Evolutionary conservation across 2,888 invertebrate species (phyloP).

Genomic region (Chelonus formosanus): DNA sequence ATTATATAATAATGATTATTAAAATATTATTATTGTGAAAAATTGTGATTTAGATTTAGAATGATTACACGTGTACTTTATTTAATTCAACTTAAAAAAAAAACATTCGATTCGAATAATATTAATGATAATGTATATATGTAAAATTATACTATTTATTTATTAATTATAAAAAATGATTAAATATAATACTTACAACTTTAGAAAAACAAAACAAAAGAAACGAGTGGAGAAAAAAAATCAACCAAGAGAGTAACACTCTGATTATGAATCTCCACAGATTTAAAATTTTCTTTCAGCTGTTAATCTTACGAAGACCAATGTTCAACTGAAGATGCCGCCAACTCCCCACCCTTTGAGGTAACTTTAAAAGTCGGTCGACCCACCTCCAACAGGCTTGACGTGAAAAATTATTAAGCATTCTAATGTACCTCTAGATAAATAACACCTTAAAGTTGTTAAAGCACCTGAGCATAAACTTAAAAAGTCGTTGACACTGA

Average conservation of each 20-base stretch:
- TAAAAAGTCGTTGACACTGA: background rate
- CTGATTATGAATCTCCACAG: background rate
- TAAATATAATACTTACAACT: too few species aligned
- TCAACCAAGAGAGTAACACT: background rate
- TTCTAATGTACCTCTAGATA: constrained; percentile 52
- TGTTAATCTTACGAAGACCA: constrained; percentile 63
- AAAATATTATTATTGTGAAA: too few species aligned
- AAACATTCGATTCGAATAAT: too few species aligned
- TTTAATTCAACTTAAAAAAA: too few species aligned
- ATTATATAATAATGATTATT: too few species aligned
- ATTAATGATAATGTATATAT: too few species aligned
- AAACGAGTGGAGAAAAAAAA: background rate
- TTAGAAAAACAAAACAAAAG: too few species aligned
- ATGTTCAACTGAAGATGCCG: constrained; percentile 64
- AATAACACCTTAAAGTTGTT: background rate
- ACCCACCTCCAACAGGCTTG: constrained; percentile 51
- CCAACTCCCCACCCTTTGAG: constrained; percentile 53
- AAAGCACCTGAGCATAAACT: background rate
- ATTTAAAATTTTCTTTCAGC: constrained; percentile 57
- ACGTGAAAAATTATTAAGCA: constrained; percentile 57
- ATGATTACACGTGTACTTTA: too few species aligned
- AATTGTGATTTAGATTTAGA: too few species aligned
- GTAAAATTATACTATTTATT: too few species aligned
- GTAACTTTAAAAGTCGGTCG: constrained; percentile 61
- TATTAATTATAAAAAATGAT: too few species aligned